Base-by-base conservation (phyloP, 2,888 invertebrate species). In the Bedellia somnulentella region DNA sequence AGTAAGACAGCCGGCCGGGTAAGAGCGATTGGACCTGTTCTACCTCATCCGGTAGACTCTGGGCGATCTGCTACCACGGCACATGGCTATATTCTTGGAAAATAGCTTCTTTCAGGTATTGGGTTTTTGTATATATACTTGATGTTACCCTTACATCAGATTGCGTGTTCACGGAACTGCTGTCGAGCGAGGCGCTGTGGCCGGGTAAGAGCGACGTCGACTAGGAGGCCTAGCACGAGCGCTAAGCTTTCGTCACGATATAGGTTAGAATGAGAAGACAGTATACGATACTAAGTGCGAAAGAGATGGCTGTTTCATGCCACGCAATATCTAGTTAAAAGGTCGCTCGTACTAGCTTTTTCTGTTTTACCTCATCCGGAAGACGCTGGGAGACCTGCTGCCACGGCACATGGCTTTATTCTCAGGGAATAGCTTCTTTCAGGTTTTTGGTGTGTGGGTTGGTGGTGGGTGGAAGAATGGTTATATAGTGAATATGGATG, bases 201-300 rank as follows among this genome's bases (percentile, higher is more conserved):
- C 98, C 99, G 0, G 99, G 99, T 22, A 92, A 96, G 62, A 97
- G 97, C 16, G 99, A 99, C 63, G n/a, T n/a, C n/a, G n/a, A n/a
- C n/a, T n/a, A n/a, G n/a, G n/a, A n/a, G n/a, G n/a, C n/a, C n/a
- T n/a, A n/a, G n/a, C n/a, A n/a, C n/a, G n/a, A n/a, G n/a, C n/a
- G n/a, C n/a, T n/a, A n/a, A n/a, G n/a, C n/a, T n/a, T n/a, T n/a
- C n/a, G n/a, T n/a, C n/a, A n/a, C n/a, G n/a, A n/a, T n/a, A n/a
- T n/a, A n/a, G n/a, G n/a, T n/a, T n/a, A n/a, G n/a, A n/a, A n/a
- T n/a, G n/a, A n/a, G n/a, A n/a, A n/a, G n/a, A n/a, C n/a, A n/a
- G n/a, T n/a, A n/a, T n/a, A n/a, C n/a, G n/a, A n/a, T n/a, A n/a
- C n/a, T n/a, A n/a, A n/a, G n/a, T 89, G 99, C 14, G 99, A 99